phyloP scores from a whole-genome alignment of 1,140 invertebrate species.

The Drosophila yakuba region DNA sequence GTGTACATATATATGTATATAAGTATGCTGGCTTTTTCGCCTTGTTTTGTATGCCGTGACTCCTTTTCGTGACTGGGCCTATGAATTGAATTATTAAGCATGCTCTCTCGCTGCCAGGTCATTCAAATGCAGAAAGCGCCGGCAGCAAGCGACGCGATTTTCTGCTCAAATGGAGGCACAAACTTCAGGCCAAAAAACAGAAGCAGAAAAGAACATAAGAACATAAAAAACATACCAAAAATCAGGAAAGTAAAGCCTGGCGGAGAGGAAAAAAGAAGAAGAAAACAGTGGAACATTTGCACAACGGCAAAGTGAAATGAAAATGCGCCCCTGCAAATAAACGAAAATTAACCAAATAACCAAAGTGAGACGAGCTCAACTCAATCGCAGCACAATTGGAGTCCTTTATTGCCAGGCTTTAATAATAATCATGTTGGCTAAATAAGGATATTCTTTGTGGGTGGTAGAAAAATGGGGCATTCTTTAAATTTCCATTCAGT shows the following conservation, averaged over 20 bases:
- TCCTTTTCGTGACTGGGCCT: slow-evolving; percentile 74
- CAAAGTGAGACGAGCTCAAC: slow-evolving; percentile 28
- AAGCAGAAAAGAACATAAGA: not conserved
- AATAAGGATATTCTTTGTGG: not conserved
- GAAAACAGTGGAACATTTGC: slow-evolving; percentile 15
- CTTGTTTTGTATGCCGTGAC: slow-evolving; percentile 70
- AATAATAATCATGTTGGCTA: slow-evolving; percentile 14
- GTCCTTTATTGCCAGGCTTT: not conserved
- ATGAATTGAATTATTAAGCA: slow-evolving; percentile 82
- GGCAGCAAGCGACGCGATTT: slow-evolving; percentile 44
- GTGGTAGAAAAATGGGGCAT: not conserved
- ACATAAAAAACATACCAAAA: not conserved
- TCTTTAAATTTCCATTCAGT: not conserved
- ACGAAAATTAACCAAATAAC: slow-evolving; percentile 45
- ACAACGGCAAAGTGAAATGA: slow-evolving; percentile 16
- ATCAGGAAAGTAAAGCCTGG: slow-evolving; percentile 7
- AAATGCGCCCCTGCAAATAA: slow-evolving; percentile 32
- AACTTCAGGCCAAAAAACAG: slow-evolving; percentile 15
- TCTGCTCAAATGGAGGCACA: slow-evolving; percentile 52
- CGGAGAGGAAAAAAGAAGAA: not conserved
- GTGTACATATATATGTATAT: slow-evolving; percentile 12
- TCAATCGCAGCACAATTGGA: slow-evolving; percentile 29
- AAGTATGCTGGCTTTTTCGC: not conserved
- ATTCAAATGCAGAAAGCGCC: slow-evolving; percentile 70
- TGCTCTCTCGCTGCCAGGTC: slow-evolving; percentile 54